These are phyloP conservation scores for Laothoe populi DNA, from an alignment of 2,888 invertebrate genomes.

Conservation along the genomic window DNA sequence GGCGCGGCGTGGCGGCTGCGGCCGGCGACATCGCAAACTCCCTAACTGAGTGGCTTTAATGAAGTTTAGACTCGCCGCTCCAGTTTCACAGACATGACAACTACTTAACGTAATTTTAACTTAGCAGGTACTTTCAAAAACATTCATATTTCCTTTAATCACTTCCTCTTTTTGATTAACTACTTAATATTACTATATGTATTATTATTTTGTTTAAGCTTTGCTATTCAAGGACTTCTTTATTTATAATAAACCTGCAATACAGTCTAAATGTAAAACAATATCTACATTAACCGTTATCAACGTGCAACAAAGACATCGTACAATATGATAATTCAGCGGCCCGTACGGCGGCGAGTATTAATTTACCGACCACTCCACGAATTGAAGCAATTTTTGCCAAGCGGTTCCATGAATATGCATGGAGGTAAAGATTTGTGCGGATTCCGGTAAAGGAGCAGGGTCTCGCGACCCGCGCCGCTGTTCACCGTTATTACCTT, in stretches of 20 bases:
- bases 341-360: conserved; percentile 7
- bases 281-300: conserved; percentile 8
- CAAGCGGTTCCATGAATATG: conserved; percentile 57
- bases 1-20: conserved; percentile 27
- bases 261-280: neutral
- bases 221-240: neutral
- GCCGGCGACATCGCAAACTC: conserved; percentile 56
- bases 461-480: conserved; percentile 31
- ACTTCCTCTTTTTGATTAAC: neutral
- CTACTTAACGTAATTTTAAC: conserved; percentile 31
- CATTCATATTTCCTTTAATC: neutral
- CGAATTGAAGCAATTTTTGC: conserved; percentile 52
- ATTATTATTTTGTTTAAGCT: neutral
- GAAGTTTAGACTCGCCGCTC: conserved; percentile 59
- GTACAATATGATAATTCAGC: conserved; percentile 3
- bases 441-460: conserved; percentile 53
- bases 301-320: conserved; percentile 6
- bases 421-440: conserved; percentile 56
- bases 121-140: neutral
- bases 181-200: too few relatives aligned
- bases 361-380: conserved; percentile 25
- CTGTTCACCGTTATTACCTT: conserved; percentile 62
- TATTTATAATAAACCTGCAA: neutral
- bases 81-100: conserved; percentile 42
- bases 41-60: conserved; percentile 61